These are phyloP conservation scores for Rhingia campestris DNA, from an alignment of 2,888 invertebrate genomes.

Conservation along the genomic window DNA sequence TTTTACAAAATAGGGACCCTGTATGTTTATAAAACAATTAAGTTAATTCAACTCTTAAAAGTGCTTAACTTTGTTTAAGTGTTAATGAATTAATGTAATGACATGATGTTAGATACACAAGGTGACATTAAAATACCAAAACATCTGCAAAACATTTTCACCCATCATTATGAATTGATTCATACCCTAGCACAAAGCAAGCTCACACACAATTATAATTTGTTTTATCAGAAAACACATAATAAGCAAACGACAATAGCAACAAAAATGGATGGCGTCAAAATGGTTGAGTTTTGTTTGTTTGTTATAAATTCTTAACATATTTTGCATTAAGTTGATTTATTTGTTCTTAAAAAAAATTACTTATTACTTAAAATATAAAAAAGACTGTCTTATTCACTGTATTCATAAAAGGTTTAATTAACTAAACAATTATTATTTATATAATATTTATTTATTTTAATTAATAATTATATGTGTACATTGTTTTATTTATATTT, in stretches of 20 bases:
- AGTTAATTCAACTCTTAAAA: too few relatives aligned
- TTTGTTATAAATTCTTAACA: conserved; percentile 12
- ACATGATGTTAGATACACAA: too few relatives aligned
- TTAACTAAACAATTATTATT: conserved; percentile 67
- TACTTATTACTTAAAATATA: conserved; percentile 38
- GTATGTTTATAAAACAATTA: too few relatives aligned
- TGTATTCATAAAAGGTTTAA: conserved; percentile 64
- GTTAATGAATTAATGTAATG: too few relatives aligned
- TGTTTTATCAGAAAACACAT: conserved; percentile 2
- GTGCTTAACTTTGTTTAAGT: too few relatives aligned
- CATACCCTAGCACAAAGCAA: neutral
- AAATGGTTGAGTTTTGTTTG: conserved; percentile 38
- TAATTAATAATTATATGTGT: conserved; percentile 38
- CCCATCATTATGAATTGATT: neutral
- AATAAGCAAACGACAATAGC: conserved; percentile 47
- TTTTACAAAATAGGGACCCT: too few relatives aligned
- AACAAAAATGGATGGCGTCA: conserved; percentile 54
- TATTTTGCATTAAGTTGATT: conserved; percentile 18
- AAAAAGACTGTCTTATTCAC: conserved; percentile 58
- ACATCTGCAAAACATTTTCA: too few relatives aligned
- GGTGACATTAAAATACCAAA: too few relatives aligned
- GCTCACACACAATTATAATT: neutral
- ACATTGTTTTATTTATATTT: conserved; percentile 50
- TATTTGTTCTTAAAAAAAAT: conserved; percentile 30
- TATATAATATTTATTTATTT: conserved; percentile 41